These are phyloP conservation scores for Loris lydekkerianus DNA, from an alignment of 2,797 vertebrate species.

Conservation along the genomic window DNA sequence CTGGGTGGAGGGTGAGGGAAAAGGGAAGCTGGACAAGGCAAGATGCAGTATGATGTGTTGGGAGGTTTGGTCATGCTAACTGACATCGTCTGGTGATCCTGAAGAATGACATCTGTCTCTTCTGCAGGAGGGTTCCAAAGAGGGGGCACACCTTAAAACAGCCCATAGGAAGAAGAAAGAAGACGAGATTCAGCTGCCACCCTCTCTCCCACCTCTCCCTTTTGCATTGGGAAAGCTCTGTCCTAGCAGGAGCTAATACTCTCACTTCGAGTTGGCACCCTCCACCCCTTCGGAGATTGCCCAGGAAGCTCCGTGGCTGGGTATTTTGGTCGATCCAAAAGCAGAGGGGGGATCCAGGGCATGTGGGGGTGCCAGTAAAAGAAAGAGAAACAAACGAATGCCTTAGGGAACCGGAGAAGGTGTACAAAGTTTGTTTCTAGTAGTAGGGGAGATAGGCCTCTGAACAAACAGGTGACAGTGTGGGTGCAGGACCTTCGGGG, in stretches of 20 bases:
- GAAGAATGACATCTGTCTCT: background rate
- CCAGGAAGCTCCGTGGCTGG: background rate
- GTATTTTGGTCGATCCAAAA: background rate
- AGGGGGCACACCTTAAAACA: background rate
- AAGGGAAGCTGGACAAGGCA: background rate
- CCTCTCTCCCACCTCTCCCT: background rate
- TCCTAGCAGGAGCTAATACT: background rate
- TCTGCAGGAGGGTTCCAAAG: background rate
- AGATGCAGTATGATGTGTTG: background rate
- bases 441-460: background rate
- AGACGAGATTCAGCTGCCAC: background rate
- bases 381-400: background rate
- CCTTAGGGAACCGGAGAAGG: background rate
- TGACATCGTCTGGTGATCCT: rapidly evolving
- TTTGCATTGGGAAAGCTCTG: background rate
- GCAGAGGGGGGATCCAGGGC: background rate
- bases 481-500: background rate
- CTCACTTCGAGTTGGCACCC: background rate
- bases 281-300: too few species aligned
- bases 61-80: too few species aligned
- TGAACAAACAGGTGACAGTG: background rate
- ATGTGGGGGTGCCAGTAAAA: background rate
- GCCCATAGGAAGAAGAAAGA: background rate
- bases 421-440: background rate
- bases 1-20: background rate